Percentiles rank a stretch among this genome's conserved stretches.
Evolutionary conservation across 2,888 invertebrate genomes (phyloP).

Genomic region (Buathra laborator): DNA sequence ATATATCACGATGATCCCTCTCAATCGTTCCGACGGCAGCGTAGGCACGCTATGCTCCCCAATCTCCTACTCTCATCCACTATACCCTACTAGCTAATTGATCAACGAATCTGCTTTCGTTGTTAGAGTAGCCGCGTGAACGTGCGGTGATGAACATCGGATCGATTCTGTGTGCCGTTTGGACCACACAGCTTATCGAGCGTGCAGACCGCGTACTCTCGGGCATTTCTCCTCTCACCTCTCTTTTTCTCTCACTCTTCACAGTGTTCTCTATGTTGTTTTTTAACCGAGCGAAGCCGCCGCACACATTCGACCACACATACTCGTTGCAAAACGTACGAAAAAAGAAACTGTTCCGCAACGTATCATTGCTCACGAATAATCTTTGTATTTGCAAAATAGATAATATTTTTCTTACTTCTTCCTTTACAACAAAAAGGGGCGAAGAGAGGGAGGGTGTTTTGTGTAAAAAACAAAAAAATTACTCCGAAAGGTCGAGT

Average conservation of each 20-base stretch:
- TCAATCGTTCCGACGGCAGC: conserved; percentile 8
- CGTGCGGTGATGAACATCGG: conserved; percentile 52
- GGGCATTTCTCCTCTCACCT: neutral
- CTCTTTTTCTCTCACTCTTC: neutral
- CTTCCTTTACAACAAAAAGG: no score
- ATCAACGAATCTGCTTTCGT: conserved; percentile 53
- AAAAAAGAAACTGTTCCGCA: no score
- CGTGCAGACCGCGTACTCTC: conserved; percentile 37
- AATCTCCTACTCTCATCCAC: neutral
- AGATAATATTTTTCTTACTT: no score
- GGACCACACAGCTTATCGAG: conserved; percentile 51
- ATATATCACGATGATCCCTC: neutral
- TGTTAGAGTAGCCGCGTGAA: conserved; percentile 14
- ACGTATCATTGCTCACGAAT: no score
- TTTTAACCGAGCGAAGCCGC: neutral
- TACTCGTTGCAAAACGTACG: no score
- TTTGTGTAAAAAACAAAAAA: no score
- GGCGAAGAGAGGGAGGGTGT: no score
- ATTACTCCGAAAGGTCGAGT: no score
- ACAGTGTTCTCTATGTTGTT: neutral
- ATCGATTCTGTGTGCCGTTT: conserved; percentile 39
- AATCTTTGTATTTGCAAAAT: no score
- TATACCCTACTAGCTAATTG: conserved; percentile 27
- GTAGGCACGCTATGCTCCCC: neutral
- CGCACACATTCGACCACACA: no score